Conservation (phyloP, 2,113 vertebrate genomes). For the Glaucidium brasilianum region DNA sequence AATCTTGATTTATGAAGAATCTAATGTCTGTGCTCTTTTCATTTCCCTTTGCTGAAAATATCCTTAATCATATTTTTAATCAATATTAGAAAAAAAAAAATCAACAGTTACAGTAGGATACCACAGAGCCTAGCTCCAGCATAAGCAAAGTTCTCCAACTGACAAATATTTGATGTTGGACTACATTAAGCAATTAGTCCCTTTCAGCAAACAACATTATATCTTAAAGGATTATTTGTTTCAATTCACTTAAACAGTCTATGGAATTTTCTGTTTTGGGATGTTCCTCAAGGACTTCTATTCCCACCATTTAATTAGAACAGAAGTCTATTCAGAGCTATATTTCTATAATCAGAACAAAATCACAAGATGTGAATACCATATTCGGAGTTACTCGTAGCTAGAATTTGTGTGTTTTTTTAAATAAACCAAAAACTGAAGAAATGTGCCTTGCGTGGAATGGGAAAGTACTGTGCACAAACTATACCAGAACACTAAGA, state of each 20-base stretch:
- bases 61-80: constrained; percentile 1
- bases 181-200: neutral
- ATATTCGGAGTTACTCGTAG: neutral
- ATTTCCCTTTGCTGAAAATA: constrained; percentile 28
- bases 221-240: neutral
- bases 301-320: neutral
- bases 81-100: neutral
- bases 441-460: neutral
- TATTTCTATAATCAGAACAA: neutral
- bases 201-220: neutral
- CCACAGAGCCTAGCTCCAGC: neutral
- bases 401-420: neutral
- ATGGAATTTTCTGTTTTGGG: neutral
- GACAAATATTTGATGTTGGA: neutral
- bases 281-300: neutral
- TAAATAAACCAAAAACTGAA: neutral
- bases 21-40: neutral
- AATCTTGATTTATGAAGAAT: constrained; percentile 38
- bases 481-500: neutral
- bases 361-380: neutral
- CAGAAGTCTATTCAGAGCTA: neutral
- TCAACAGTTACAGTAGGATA: neutral
- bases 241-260: neutral
- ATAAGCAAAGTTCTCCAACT: neutral
- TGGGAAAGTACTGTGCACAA: neutral